phyloP scores from a whole-genome alignment of 2,888 invertebrate genomes.

The Branchellion lobata region DNA sequence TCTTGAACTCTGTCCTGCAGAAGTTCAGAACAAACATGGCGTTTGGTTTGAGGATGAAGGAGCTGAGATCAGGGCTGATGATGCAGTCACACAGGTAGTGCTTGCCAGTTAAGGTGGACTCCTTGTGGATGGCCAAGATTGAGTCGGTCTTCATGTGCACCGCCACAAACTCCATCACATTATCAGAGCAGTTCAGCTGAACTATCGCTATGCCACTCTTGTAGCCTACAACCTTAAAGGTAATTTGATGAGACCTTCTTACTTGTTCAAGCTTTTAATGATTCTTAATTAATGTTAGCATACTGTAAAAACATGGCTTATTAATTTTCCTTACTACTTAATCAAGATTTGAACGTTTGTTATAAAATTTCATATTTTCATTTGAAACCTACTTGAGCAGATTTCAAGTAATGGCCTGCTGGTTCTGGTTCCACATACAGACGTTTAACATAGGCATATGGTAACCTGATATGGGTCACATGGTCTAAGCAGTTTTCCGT shows the following conservation, averaged over 20 bases:
- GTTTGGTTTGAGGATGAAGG: constrained; percentile 53
- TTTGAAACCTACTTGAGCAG: constrained; percentile 51
- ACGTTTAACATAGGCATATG: constrained; percentile 49
- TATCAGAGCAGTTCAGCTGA: constrained; percentile 48
- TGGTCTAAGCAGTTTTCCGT: constrained; percentile 52
- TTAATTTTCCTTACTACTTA: no score
- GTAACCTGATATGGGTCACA: constrained; percentile 52
- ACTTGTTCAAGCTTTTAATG: no score
- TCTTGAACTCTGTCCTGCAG: constrained; percentile 52
- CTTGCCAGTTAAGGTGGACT: constrained; percentile 47
- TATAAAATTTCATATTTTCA: no score
- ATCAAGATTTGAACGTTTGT: no score
- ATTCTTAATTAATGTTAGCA: no score
- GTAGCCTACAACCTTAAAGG: constrained; percentile 53
- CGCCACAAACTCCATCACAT: constrained; percentile 52
- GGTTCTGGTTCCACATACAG: constrained; percentile 52
- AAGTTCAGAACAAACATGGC: constrained; percentile 54
- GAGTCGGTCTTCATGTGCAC: constrained; percentile 53
- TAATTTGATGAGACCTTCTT: neutral
- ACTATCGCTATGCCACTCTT: constrained; percentile 52
- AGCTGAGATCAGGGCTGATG: constrained; percentile 53
- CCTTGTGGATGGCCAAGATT: constrained; percentile 51
- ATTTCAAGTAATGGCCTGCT: constrained; percentile 52
- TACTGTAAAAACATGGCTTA: no score
- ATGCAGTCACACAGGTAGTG: constrained; percentile 54